phyloP scores from a whole-genome alignment of 2,797 vertebrate genomes.

The Gymnodraco acuticeps region DNA sequence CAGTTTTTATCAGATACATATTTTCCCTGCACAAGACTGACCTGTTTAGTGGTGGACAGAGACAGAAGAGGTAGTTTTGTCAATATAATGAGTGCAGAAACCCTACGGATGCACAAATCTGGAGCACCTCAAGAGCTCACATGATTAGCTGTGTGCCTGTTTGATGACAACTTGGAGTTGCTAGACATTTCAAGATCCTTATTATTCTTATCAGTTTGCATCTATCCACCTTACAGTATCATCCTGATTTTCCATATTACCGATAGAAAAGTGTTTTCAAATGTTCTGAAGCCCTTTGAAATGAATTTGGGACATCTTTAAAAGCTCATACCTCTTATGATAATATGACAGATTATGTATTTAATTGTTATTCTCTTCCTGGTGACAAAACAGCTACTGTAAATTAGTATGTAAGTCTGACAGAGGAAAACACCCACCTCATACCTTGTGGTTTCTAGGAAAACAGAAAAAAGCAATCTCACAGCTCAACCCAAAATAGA shows the following conservation, averaged over 20 bases:
- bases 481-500: background rate
- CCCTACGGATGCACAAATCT: background rate
- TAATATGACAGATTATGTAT: background rate
- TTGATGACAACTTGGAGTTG: background rate
- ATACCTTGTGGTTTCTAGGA: constrained; percentile 15
- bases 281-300: background rate
- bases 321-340: background rate
- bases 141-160: background rate
- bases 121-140: constrained; percentile 3
- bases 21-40: background rate
- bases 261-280: too few species aligned
- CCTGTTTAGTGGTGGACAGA: background rate
- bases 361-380: background rate
- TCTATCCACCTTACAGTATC: background rate
- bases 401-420: background rate
- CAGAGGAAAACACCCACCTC: background rate
- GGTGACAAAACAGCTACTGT: background rate
- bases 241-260: background rate
- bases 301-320: background rate
- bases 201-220: background rate
- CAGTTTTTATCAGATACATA: background rate
- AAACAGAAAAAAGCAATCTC: background rate
- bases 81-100: background rate
- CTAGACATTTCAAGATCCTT: background rate
- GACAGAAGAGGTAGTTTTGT: background rate